phyloP scores from a whole-genome alignment of 1,140 invertebrate species.

The Bacillus rossius region DNA sequence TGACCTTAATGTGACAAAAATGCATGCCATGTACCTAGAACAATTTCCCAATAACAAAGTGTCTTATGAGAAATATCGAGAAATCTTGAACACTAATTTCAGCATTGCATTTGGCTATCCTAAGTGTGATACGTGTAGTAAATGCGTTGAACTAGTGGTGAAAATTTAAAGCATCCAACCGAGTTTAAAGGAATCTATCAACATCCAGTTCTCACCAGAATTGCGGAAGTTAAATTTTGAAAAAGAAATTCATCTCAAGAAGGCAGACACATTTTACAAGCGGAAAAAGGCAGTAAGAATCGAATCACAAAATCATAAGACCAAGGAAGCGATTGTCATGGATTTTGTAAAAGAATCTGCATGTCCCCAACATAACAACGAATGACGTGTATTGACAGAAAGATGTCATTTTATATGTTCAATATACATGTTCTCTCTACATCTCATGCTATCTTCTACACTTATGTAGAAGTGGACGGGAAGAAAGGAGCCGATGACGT shows the following conservation, averaged over 20 bases:
- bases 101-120: constrained; percentile 5
- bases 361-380: not conserved
- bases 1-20: constrained; percentile 4
- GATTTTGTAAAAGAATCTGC: constrained; percentile 3
- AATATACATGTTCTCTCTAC: constrained; percentile 4
- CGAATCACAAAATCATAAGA: not conserved
- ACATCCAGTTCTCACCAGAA: too few species aligned
- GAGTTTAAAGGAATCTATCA: too few species aligned
- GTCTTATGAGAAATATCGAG: not conserved
- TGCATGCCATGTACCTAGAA: not conserved
- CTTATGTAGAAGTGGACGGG: too few species aligned
- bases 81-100: constrained; percentile 5
- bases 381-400: not conserved
- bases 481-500: too few species aligned
- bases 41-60: not conserved
- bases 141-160: not conserved
- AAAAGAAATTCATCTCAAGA: not conserved
- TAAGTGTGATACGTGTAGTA: not conserved
- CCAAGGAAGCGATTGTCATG: not conserved
- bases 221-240: too few species aligned
- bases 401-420: not conserved
- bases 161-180: too few species aligned
- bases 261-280: constrained; percentile 5
- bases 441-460: not conserved
- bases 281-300: not conserved